Percentiles rank a stretch among this genome's conserved stretches.
These are phyloP conservation scores for Bedellia somnulentella DNA, from an alignment of 2,888 invertebrate genomes.

Conservation along the genomic window DNA sequence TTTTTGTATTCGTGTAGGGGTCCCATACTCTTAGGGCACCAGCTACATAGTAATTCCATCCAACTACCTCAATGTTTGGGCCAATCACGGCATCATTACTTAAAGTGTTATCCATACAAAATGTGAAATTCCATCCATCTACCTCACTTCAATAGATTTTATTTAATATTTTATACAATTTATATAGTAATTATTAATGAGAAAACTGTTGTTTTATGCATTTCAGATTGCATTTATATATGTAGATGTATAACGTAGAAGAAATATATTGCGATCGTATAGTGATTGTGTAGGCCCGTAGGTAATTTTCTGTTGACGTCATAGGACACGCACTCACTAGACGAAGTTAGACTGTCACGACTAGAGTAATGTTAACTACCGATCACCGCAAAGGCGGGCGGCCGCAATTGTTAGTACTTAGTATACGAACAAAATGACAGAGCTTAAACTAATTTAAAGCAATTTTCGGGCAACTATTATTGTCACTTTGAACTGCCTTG, in stretches of 20 bases:
- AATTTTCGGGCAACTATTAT: slow-evolving; percentile 3
- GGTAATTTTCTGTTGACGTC: slow-evolving; percentile 24
- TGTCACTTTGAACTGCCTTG: slow-evolving; percentile 18
- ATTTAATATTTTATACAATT: slow-evolving; percentile 63
- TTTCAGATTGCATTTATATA: slow-evolving; percentile 61
- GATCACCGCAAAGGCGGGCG: slow-evolving; percentile 11
- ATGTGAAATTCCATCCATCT: slow-evolving; percentile 72
- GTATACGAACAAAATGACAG: slow-evolving; percentile 59
- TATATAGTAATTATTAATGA: slow-evolving; percentile 54
- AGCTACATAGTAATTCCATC: slow-evolving; percentile 60
- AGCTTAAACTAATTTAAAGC: slow-evolving; percentile 41
- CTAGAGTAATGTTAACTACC: slow-evolving; percentile 27
- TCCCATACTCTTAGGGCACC: slow-evolving; percentile 33
- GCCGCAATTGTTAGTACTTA: slow-evolving; percentile 26
- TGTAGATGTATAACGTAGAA: slow-evolving; percentile 55
- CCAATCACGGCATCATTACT: slow-evolving; percentile 47
- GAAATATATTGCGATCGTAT: slow-evolving; percentile 52
- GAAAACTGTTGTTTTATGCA: slow-evolving; percentile 62
- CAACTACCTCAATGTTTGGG: slow-evolving; percentile 63
- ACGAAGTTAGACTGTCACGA: slow-evolving; percentile 30
- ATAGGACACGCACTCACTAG: slow-evolving; percentile 45
- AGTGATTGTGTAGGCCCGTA: slow-evolving; percentile 48
- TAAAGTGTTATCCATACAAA: slow-evolving; percentile 49
- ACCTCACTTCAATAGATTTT: slow-evolving; percentile 69
- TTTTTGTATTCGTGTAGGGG: slow-evolving; percentile 44